phyloP scores from a whole-genome alignment of 2,888 invertebrate species.

The Epinotia brunnichana region DNA sequence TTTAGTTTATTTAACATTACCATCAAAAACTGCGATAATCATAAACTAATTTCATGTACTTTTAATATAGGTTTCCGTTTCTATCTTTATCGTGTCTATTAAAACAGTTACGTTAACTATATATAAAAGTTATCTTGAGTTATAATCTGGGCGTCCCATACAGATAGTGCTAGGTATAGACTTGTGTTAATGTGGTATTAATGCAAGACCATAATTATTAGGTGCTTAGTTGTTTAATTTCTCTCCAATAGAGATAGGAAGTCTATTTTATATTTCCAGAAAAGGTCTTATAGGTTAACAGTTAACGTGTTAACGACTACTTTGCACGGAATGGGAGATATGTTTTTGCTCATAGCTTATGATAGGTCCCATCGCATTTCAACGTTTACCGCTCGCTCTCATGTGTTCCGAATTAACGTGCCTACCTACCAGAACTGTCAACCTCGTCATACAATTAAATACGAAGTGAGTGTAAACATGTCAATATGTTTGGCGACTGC shows the following conservation, averaged over 20 bases:
- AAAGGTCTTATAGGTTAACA: constrained; percentile 1
- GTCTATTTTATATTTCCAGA: constrained; percentile 4
- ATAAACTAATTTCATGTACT: constrained; percentile 29
- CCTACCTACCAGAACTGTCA: too few relatives aligned
- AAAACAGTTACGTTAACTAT: constrained; percentile 33
- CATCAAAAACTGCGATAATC: constrained; percentile 12
- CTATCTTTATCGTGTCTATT: constrained; percentile 28
- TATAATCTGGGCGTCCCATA: constrained; percentile 61
- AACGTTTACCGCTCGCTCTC: too few relatives aligned
- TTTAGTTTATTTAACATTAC: neutral
- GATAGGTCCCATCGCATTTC: too few relatives aligned
- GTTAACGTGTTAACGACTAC: neutral
- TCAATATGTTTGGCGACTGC: too few relatives aligned
- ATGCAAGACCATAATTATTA: constrained; percentile 49
- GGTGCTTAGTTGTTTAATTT: constrained; percentile 26
- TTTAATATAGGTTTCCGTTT: constrained; percentile 24
- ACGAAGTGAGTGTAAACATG: too few relatives aligned
- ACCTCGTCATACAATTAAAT: too few relatives aligned
- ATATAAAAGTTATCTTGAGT: constrained; percentile 63
- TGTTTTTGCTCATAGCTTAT: too few relatives aligned
- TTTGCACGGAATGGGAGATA: too few relatives aligned
- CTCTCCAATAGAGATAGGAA: constrained; percentile 16
- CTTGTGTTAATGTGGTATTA: constrained; percentile 50
- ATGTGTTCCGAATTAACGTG: too few relatives aligned
- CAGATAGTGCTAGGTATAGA: constrained; percentile 50